These are phyloP conservation scores for Coenobita brevimanus DNA, from an alignment of 1,140 invertebrate species.

Conservation along the genomic window DNA sequence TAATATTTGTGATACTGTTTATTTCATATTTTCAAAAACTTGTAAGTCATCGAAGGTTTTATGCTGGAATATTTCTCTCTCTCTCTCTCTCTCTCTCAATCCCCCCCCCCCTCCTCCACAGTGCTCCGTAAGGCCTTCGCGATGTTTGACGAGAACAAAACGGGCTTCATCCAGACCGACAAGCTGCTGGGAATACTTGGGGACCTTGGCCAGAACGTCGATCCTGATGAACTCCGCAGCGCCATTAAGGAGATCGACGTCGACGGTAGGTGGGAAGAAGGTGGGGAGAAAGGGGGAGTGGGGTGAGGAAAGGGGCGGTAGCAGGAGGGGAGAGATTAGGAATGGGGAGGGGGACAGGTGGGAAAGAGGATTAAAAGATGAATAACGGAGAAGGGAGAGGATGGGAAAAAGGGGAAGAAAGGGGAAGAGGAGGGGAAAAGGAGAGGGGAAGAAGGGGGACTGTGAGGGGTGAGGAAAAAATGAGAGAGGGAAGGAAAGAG, in stretches of 20 bases:
- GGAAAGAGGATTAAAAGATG: background rate
- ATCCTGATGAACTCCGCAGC: conserved; percentile 85
- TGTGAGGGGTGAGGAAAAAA: background rate
- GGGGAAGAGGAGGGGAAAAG: no score
- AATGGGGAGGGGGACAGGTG: background rate
- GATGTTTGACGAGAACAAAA: conserved; percentile 95
- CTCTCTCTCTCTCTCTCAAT: no score
- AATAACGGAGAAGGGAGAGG: background rate
- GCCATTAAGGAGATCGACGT: conserved; percentile 23
- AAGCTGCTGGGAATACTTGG: conserved; percentile 92
- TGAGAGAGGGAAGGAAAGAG: conserved; percentile 4
- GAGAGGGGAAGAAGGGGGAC: no score
- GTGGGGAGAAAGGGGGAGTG: background rate
- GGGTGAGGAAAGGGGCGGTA: background rate
- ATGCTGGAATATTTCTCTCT: no score
- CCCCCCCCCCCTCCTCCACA: background rate
- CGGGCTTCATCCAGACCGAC: conserved; percentile 89
- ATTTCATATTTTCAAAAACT: no score
- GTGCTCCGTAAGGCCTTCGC: background rate
- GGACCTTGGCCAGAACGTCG: conserved; percentile 93
- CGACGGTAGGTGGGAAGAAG: conserved; percentile 1
- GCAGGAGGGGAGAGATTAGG: background rate
- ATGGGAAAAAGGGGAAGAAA: no score
- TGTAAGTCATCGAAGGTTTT: no score
- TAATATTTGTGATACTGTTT: no score